Conservation (phyloP, 2,797 vertebrate species). For the Loris lydekkerianus region DNA sequence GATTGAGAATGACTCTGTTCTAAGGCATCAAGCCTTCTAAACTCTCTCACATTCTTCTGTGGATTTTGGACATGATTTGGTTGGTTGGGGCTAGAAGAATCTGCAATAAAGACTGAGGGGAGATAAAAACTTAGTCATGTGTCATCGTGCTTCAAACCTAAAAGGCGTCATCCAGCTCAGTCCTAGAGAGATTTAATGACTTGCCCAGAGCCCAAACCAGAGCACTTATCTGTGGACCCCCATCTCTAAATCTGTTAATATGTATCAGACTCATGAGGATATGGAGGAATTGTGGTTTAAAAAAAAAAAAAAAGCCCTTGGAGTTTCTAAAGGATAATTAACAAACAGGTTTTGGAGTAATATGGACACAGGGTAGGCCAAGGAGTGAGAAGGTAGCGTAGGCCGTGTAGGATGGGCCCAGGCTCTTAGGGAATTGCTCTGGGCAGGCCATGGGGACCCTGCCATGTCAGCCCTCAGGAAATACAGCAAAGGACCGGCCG, state of each 20-base stretch:
- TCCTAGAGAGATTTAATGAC: neutral
- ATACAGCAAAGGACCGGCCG: fast-evolving
- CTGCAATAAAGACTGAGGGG: neutral
- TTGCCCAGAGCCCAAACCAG: neutral
- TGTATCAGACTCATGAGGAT: neutral
- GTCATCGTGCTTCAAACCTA: neutral
- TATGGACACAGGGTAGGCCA: neutral
- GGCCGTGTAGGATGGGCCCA: neutral
- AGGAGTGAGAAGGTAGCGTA: neutral
- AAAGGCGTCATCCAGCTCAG: neutral
- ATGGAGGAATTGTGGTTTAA: neutral
- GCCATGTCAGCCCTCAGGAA: neutral
- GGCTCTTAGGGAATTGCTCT: neutral
- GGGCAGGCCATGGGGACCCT: neutral
- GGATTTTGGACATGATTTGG: constrained; percentile 52
- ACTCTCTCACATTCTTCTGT: neutral
- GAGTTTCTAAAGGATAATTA: neutral
- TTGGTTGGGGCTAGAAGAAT: constrained; percentile 27
- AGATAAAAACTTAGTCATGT: neutral
- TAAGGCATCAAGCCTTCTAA: constrained; percentile 16
- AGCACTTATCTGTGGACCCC: neutral
- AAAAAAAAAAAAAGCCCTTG: neutral
- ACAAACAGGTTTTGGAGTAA: neutral
- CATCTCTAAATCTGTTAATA: neutral
- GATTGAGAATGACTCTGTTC: constrained; percentile 11